Evolutionary conservation across 2,888 invertebrate species (phyloP).

Genomic region (Ophioninae sp.): DNA sequence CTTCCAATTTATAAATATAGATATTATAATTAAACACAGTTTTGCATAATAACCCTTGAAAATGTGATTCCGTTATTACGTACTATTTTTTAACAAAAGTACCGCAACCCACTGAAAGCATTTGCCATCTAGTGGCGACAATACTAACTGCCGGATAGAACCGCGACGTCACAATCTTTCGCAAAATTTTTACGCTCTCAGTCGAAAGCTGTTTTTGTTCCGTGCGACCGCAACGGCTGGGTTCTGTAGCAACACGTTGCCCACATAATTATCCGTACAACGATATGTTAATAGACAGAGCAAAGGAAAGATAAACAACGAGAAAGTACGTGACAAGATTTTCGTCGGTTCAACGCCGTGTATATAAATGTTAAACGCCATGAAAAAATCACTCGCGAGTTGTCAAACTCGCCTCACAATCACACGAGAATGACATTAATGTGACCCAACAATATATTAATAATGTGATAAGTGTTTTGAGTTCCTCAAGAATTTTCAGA

Average conservation of each 20-base stretch:
- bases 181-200: not conserved
- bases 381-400: not conserved
- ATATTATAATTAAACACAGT: not conserved
- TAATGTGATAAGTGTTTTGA: conserved; percentile 39
- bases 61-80: not conserved
- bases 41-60: not conserved
- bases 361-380: not conserved
- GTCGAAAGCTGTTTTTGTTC: not conserved
- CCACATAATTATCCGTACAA: not conserved
- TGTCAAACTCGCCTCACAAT: not conserved
- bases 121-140: not conserved
- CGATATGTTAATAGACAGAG: not conserved
- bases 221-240: not conserved
- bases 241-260: not conserved
- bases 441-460: conserved; percentile 15
- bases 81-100: too few species aligned
- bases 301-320: not conserved
- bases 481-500: not conserved
- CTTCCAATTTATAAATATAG: not conserved
- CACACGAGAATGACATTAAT: not conserved
- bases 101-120: too few species aligned
- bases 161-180: not conserved
- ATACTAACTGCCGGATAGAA: not conserved
- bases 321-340: not conserved
- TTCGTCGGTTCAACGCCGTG: not conserved